phyloP scores from a whole-genome alignment of 1,140 invertebrate species.

The Aphelenchoides avenae region DNA sequence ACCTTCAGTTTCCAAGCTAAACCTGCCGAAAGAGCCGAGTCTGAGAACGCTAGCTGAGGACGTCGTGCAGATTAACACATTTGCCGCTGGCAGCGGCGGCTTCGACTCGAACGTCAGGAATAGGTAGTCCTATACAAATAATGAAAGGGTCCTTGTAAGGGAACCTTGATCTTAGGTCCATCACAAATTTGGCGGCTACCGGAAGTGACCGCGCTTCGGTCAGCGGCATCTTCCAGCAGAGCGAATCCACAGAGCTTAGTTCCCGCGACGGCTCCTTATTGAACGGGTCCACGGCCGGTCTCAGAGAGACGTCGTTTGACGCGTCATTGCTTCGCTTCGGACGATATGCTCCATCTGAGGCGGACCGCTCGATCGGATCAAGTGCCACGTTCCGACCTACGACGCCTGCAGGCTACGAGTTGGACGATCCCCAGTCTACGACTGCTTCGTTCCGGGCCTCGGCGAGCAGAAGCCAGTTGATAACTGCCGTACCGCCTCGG shows the following conservation, averaged over 20 bases:
- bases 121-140: background rate
- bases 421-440: background rate
- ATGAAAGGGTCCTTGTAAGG: background rate
- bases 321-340: background rate
- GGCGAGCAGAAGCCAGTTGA: background rate
- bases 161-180: slow-evolving; percentile 1
- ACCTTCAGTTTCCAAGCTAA: slow-evolving; percentile 6
- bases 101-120: background rate
- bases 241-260: background rate
- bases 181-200: slow-evolving; percentile 1
- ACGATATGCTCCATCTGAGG: slow-evolving; percentile 8
- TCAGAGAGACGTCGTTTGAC: background rate
- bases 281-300: background rate
- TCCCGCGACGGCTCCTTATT: background rate
- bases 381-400: background rate
- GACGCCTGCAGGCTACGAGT: background rate
- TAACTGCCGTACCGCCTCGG: background rate
- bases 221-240: background rate
- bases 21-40: background rate
- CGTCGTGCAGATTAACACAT: background rate
- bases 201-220: slow-evolving; percentile 1
- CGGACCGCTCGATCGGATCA: slow-evolving; percentile 12
- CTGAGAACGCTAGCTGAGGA: background rate
- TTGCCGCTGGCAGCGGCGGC: background rate
- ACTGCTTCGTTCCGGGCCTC: background rate